Percentiles rank a stretch among this genome's conserved stretches.
Evolutionary conservation across 2,113 vertebrate species (phyloP).

Genomic region (Leptodactylus fuscus): DNA sequence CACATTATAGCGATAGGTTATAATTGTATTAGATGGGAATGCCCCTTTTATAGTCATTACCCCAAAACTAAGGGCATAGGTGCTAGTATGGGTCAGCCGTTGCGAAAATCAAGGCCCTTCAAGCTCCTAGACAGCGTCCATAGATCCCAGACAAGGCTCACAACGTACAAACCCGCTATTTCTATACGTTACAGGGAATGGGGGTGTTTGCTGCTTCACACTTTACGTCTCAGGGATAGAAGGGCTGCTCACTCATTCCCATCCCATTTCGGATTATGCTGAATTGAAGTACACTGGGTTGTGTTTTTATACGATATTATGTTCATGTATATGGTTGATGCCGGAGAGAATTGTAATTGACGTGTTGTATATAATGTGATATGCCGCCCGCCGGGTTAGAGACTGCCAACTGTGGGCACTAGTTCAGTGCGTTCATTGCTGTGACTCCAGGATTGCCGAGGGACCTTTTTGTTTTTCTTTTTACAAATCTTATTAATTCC

Average conservation of each 20-base stretch:
- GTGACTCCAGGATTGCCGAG: neutral
- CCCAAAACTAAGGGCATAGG: neutral
- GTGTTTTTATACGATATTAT: conserved; percentile 14
- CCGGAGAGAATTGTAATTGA: neutral
- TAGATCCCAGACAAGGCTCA: no score
- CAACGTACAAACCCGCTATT: neutral
- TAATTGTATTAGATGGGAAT: neutral
- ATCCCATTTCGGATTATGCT: neutral
- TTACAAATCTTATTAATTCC: neutral
- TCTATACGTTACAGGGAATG: conserved; percentile 4
- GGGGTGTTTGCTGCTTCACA: conserved; percentile 26
- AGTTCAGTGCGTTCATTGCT: neutral
- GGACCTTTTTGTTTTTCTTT: neutral
- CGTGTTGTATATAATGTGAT: neutral
- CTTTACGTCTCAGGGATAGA: conserved; percentile 53
- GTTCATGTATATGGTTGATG: conserved; percentile 18
- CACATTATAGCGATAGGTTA: no score
- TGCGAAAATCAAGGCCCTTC: neutral
- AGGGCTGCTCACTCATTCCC: conserved; percentile 37
- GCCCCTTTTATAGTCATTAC: neutral
- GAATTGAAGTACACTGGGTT: conserved; percentile 35
- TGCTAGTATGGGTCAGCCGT: no score
- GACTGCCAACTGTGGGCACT: conserved; percentile 10
- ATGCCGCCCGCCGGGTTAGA: neutral
- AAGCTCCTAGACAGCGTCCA: no score